Percentiles rank a stretch among this genome's conserved stretches.
Evolutionary conservation across 2,797 vertebrate genomes (phyloP).

Genomic region (Crenichthys baileyi): DNA sequence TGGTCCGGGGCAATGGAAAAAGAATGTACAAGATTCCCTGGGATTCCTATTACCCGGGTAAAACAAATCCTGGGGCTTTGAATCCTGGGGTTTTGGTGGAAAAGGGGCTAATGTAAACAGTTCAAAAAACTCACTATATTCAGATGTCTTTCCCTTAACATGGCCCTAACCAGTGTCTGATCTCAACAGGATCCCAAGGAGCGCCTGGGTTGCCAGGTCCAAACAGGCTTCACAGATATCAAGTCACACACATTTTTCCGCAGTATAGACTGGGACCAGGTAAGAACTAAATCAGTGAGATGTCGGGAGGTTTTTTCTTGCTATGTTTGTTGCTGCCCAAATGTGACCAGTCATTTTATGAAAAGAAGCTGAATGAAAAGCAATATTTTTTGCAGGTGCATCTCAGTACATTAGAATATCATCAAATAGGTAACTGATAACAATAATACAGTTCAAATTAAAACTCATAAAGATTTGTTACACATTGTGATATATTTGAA

Average conservation of each 20-base stretch:
- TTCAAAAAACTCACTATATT: not conserved
- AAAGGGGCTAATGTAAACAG: not conserved
- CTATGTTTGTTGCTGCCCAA: not conserved
- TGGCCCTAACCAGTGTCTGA: slow-evolving; percentile 46
- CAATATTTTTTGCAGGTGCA: not conserved
- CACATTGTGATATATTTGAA: too few species aligned
- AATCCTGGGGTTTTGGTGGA: too few species aligned
- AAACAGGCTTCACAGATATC: slow-evolving; percentile 95
- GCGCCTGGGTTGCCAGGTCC: slow-evolving; percentile 93
- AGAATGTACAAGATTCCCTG: too few species aligned
- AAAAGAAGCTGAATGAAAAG: not conserved
- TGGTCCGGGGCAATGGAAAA: too few species aligned
- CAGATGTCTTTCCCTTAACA: not conserved
- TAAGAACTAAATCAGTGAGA: slow-evolving; percentile 69
- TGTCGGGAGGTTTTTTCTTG: not conserved
- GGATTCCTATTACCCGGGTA: too few species aligned
- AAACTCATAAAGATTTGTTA: too few species aligned
- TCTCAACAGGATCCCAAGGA: slow-evolving; percentile 94
- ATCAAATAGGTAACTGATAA: not conserved
- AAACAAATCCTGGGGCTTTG: too few species aligned
- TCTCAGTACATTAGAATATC: not conserved
- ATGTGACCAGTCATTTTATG: not conserved
- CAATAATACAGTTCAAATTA: not conserved
- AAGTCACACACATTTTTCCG: slow-evolving; percentile 98
- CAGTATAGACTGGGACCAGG: slow-evolving; percentile 99